These are phyloP conservation scores for Selene dorsalis DNA, from an alignment of 2,797 vertebrate genomes.

Conservation along the genomic window DNA sequence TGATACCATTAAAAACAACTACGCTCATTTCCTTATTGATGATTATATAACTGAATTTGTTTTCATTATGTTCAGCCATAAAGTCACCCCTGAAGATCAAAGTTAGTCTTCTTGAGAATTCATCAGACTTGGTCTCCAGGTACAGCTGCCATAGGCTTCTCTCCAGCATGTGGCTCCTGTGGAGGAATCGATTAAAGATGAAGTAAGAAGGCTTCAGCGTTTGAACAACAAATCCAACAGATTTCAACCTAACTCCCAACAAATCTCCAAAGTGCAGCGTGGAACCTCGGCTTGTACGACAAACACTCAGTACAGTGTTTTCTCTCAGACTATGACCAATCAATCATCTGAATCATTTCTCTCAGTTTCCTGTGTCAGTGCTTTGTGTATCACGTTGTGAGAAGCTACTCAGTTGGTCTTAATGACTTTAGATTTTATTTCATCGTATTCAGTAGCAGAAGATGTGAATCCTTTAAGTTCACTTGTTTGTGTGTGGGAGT, in stretches of 20 bases:
- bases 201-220: background rate
- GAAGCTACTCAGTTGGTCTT: background rate
- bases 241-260: background rate
- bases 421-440: background rate
- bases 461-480: background rate
- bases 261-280: slow-evolving; percentile 2
- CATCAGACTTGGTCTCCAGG: background rate
- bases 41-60: background rate
- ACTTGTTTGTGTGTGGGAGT: background rate
- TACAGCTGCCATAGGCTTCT: background rate
- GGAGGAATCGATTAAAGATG: background rate
- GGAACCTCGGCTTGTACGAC: background rate
- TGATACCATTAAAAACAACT: background rate
- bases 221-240: slow-evolving; percentile 7
- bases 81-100: background rate
- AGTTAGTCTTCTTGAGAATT: background rate
- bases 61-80: background rate
- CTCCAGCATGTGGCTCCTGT: background rate
- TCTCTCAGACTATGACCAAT: background rate
- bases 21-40: slow-evolving; percentile 10
- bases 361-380: background rate
- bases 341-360: slow-evolving; percentile 11
- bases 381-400: slow-evolving; percentile 14
- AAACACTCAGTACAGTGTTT: background rate
- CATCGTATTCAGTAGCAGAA: background rate